These are phyloP conservation scores for Prolemur simus DNA, from an alignment of 2,113 vertebrate genomes.

Conservation along the genomic window DNA sequence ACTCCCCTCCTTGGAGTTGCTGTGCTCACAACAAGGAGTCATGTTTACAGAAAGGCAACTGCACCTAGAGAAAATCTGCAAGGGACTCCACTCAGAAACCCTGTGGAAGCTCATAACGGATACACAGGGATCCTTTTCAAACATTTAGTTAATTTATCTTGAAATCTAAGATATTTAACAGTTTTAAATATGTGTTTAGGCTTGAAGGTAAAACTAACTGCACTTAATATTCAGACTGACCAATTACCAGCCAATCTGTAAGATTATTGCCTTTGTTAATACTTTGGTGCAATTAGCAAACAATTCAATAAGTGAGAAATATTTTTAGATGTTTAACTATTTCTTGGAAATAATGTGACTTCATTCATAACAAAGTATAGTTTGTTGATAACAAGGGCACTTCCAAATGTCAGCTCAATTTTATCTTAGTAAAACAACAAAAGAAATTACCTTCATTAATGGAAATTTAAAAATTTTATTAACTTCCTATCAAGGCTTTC, in stretches of 20 bases:
- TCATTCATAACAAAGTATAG: neutral
- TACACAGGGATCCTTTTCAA: neutral
- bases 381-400: neutral
- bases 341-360: neutral
- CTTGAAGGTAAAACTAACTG: neutral
- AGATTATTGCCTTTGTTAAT: neutral
- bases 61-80: rapidly evolving
- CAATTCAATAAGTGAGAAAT: neutral
- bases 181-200: neutral
- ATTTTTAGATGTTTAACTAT: neutral
- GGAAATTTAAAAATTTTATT: neutral
- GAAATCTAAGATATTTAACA: neutral
- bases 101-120: neutral
- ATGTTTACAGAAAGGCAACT: rapidly evolving
- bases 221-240: neutral
- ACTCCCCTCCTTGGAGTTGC: rapidly evolving
- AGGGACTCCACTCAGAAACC: neutral
- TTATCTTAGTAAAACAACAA: neutral
- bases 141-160: neutral
- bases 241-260: neutral
- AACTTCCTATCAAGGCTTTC: neutral
- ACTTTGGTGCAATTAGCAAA: neutral
- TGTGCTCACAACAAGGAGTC: neutral
- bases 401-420: neutral
- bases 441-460: neutral